These are phyloP conservation scores for Drosophila nasuta DNA, from an alignment of 1,140 invertebrate species.

Conservation along the genomic window DNA sequence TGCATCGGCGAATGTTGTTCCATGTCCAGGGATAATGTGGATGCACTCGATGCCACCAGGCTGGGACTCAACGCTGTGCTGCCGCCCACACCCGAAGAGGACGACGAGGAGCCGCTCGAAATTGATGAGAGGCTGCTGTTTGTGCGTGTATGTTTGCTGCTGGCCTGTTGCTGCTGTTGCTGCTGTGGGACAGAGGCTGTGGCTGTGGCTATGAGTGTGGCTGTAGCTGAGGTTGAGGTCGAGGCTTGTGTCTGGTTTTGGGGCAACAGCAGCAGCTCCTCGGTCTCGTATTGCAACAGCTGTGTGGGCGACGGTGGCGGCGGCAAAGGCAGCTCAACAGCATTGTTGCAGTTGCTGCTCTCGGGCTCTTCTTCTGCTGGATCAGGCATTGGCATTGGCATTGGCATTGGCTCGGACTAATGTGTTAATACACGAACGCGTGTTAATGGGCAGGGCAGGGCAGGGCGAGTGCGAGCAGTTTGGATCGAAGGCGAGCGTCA, in stretches of 20 bases:
- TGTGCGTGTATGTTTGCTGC: slow-evolving; percentile 65
- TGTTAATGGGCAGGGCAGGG: slow-evolving; percentile 46
- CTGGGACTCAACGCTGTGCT: slow-evolving; percentile 59
- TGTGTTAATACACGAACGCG: slow-evolving; percentile 67
- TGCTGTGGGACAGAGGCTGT: slow-evolving; percentile 14
- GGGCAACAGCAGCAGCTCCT: slow-evolving; percentile 48
- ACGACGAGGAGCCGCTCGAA: slow-evolving; percentile 68
- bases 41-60: slow-evolving; percentile 56
- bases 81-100: slow-evolving; percentile 63
- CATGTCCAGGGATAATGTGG: slow-evolving; percentile 67
- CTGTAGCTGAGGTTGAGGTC: slow-evolving; percentile 7
- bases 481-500: slow-evolving; percentile 9
- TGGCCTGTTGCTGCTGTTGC: slow-evolving; percentile 33
- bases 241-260: slow-evolving; percentile 38
- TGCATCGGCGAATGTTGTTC: slow-evolving; percentile 71
- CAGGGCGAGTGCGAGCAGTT: slow-evolving; percentile 2
- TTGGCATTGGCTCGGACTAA: slow-evolving; percentile 46
- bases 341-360: slow-evolving; percentile 20
- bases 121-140: slow-evolving; percentile 75
- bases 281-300: slow-evolving; percentile 70
- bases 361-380: slow-evolving; percentile 3
- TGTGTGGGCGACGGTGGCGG: slow-evolving; percentile 79
- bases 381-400: slow-evolving; percentile 27
- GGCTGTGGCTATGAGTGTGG: slow-evolving; percentile 32
- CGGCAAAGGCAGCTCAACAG: slow-evolving; percentile 69